Percentiles rank a stretch among this genome's conserved stretches.
These are phyloP conservation scores for Epinephelus fuscoguttatus DNA, from an alignment of 2,113 vertebrate genomes.

Conservation along the genomic window DNA sequence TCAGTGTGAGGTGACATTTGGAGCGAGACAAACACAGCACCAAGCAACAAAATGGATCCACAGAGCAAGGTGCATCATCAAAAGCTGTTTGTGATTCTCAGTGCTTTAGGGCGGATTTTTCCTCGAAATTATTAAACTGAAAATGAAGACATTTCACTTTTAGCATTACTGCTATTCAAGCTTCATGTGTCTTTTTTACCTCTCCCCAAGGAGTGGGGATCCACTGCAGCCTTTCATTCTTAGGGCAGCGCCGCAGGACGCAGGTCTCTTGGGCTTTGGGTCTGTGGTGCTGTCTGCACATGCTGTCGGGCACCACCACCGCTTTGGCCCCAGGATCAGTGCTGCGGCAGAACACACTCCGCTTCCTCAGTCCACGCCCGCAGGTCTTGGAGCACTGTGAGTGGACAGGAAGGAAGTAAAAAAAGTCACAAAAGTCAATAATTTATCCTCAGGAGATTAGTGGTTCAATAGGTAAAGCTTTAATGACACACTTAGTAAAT, in stretches of 20 bases:
- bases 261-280: constrained; percentile 92
- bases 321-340: constrained; percentile 74
- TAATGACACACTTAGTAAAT: constrained; percentile 20
- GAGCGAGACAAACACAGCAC: not conserved
- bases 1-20: not conserved
- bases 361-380: constrained; percentile 91
- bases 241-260: constrained; percentile 93
- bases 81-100: not conserved
- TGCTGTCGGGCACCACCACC: constrained; percentile 86
- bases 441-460: not conserved
- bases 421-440: not conserved
- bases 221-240: constrained; percentile 93
- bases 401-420: not conserved
- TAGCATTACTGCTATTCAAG: not conserved
- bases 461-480: constrained; percentile 13
- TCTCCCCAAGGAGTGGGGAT: constrained; percentile 91
- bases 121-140: not conserved
- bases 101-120: not conserved
- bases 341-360: constrained; percentile 89
- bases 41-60: constrained; percentile 1
- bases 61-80: not conserved
- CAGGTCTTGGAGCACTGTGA: constrained; percentile 96
- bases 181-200: constrained; percentile 80
- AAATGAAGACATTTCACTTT: not conserved
- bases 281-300: constrained; percentile 85